Percentiles rank a stretch among this genome's conserved stretches.
These are phyloP conservation scores for Halictus ligatus DNA, from an alignment of 2,888 invertebrate species.

Conservation along the genomic window DNA sequence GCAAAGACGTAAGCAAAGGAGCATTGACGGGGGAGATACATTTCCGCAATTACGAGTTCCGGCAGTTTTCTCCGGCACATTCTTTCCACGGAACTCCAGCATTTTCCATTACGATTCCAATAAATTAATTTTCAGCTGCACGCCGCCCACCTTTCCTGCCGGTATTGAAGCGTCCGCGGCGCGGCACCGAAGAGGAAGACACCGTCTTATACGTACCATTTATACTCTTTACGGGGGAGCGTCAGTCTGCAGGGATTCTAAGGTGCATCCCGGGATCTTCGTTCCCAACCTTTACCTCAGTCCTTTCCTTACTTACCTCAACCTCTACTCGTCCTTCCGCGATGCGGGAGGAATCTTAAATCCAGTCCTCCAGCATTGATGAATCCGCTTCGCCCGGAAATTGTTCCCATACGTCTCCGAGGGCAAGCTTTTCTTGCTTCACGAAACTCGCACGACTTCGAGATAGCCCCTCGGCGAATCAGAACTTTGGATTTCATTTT, in stretches of 20 bases:
- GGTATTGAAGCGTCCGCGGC: slow-evolving; percentile 55
- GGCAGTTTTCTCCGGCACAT: slow-evolving; percentile 41
- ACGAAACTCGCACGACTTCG: slow-evolving; percentile 53
- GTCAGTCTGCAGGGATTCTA: slow-evolving; percentile 72
- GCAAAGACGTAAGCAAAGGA: neutral
- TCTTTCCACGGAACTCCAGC: slow-evolving; percentile 67
- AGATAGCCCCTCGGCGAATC: slow-evolving; percentile 60
- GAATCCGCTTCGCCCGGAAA: slow-evolving; percentile 79
- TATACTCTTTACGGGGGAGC: slow-evolving; percentile 76
- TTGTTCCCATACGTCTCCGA: slow-evolving; percentile 79
- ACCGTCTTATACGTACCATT: slow-evolving; percentile 77
- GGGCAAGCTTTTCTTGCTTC: slow-evolving; percentile 65
- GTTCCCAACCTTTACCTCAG: slow-evolving; percentile 49
- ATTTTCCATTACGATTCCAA: slow-evolving; percentile 77
- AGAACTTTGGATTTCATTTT: slow-evolving; percentile 45
- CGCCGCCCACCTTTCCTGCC: slow-evolving; percentile 61
- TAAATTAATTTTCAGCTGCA: slow-evolving; percentile 78
- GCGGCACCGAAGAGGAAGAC: slow-evolving; percentile 43
- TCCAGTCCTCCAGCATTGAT: slow-evolving; percentile 78
- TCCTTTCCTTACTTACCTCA: slow-evolving; percentile 60
- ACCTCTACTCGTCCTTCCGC: slow-evolving; percentile 51
- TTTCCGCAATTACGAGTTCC: slow-evolving; percentile 63
- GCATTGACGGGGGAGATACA: slow-evolving; percentile 57
- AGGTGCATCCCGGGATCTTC: slow-evolving; percentile 68
- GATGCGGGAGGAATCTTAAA: slow-evolving; percentile 76